phyloP scores from a whole-genome alignment of 2,888 invertebrate genomes.

The Hemistola chrysoprasaria region DNA sequence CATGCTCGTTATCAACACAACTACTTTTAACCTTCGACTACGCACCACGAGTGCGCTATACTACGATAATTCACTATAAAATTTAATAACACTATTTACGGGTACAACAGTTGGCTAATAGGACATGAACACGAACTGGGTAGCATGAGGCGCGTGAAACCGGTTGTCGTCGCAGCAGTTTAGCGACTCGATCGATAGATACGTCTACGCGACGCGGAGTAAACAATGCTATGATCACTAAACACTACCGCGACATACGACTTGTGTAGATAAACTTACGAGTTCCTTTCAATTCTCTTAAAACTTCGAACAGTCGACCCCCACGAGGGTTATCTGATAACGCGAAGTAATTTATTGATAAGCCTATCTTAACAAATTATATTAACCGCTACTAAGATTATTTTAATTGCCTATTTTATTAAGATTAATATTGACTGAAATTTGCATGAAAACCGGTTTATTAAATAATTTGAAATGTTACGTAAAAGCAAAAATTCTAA shows the following conservation, averaged over 20 bases:
- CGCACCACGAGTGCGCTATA: constrained; percentile 10
- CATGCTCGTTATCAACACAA: constrained; percentile 62
- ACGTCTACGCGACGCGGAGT: constrained; percentile 23
- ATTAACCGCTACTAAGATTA: too few species aligned
- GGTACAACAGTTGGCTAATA: not conserved
- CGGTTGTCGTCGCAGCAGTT: constrained; percentile 18
- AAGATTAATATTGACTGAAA: not conserved
- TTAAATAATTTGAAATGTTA: too few species aligned
- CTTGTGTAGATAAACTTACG: constrained; percentile 7
- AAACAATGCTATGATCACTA: constrained; percentile 26
- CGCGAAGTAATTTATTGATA: not conserved
- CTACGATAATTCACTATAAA: constrained; percentile 15
- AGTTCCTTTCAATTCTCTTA: constrained; percentile 7
- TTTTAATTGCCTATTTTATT: too few species aligned
- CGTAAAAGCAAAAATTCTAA: constrained; percentile 21
- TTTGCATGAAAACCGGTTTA: constrained; percentile 2
- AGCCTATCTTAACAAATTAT: too few species aligned
- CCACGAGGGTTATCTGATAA: constrained; percentile 22
- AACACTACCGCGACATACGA: constrained; percentile 1
- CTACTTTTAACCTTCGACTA: constrained; percentile 35
- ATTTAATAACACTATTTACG: constrained; percentile 8
- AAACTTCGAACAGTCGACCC: constrained; percentile 15
- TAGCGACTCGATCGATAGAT: constrained; percentile 24
- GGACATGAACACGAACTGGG: constrained; percentile 6
- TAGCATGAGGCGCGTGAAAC: constrained; percentile 16